Conservation (phyloP, 2,888 invertebrate genomes). For the Drosophila pseudotalamancana region DNA sequence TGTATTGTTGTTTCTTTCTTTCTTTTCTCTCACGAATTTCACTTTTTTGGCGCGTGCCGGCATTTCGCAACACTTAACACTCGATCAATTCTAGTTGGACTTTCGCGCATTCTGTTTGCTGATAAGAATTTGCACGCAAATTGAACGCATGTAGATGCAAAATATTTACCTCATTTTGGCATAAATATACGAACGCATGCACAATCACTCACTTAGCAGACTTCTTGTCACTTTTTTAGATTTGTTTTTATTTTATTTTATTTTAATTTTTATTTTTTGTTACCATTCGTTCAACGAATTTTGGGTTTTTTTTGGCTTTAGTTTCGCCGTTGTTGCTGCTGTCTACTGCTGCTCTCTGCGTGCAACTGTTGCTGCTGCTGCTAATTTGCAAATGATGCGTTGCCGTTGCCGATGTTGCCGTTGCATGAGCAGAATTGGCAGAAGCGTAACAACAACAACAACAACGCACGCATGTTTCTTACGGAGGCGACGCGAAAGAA, state of each 20-base stretch:
- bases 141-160: background rate
- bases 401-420: conserved; percentile 37
- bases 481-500: conserved; percentile 25
- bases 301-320: background rate
- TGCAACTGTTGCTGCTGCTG: conserved; percentile 50
- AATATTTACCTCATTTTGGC: conserved; percentile 32
- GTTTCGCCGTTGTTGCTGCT: conserved; percentile 20
- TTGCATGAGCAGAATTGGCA: conserved; percentile 37
- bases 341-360: conserved; percentile 25
- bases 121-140: conserved; percentile 43
- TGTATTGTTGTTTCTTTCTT: background rate
- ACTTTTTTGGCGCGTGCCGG: conserved; percentile 42
- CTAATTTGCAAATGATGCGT: conserved; percentile 62
- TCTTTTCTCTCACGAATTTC: conserved; percentile 29
- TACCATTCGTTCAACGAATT: conserved; percentile 56
- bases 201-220: background rate
- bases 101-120: conserved; percentile 27
- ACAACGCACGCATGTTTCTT: conserved; percentile 51
- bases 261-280: background rate
- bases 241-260: background rate
- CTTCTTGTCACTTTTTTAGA: conserved; percentile 6
- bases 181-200: conserved; percentile 11
- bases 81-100: conserved; percentile 14
- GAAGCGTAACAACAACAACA: conserved; percentile 31
- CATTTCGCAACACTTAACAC: conserved; percentile 1